Conservation (phyloP, 2,888 invertebrate species). For the Ennomos erosarius region DNA sequence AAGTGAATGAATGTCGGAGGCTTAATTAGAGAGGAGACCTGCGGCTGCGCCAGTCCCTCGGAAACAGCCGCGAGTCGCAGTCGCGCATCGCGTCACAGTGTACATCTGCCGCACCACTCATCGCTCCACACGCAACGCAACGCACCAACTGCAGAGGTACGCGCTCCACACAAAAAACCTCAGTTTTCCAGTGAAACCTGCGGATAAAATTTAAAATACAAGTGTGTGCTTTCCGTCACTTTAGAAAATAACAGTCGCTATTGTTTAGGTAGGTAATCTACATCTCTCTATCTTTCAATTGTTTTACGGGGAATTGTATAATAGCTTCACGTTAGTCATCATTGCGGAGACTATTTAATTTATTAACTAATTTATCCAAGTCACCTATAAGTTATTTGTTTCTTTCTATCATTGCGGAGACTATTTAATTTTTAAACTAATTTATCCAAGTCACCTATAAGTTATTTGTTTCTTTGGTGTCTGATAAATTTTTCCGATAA, state of each 20-base stretch:
- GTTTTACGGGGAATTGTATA: neutral
- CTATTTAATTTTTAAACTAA: too few species aligned
- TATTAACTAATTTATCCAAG: too few species aligned
- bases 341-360: too few species aligned
- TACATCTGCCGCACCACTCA: conserved; percentile 40
- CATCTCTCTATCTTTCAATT: conserved; percentile 17
- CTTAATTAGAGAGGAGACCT: conserved; percentile 84
- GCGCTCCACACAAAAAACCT: conserved; percentile 39
- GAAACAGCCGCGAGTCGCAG: conserved; percentile 70
- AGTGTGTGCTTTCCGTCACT: conserved; percentile 35
- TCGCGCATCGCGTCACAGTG: conserved; percentile 58
- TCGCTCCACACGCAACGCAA: conserved; percentile 44
- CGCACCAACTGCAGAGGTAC: conserved; percentile 66
- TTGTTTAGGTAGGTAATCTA: conserved; percentile 26
- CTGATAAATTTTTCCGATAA: too few species aligned
- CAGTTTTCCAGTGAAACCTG: conserved; percentile 32
- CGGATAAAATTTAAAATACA: conserved; percentile 23
- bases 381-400: too few species aligned
- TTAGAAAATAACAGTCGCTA: conserved; percentile 23
- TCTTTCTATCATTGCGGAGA: too few species aligned
- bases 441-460: too few species aligned
- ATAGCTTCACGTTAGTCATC: neutral
- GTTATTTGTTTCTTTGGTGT: too few species aligned
- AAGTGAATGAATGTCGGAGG: conserved; percentile 84
- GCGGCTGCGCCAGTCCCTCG: conserved; percentile 79